These are phyloP conservation scores for Platycercus adscitus DNA, from an alignment of 2,113 vertebrate genomes.

Conservation along the genomic window DNA sequence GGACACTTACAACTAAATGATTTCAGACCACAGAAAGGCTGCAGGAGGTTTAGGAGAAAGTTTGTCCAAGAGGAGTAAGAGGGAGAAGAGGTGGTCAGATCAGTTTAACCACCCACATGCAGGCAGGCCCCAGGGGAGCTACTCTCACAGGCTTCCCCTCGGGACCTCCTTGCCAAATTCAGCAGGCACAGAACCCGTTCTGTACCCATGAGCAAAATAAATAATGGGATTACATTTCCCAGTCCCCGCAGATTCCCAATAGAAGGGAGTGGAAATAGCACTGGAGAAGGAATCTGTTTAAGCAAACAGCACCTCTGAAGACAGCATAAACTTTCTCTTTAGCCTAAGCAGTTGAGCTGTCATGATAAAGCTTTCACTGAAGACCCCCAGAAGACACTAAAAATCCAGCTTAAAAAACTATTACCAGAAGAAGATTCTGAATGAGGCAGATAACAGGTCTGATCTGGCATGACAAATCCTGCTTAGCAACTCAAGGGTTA, in stretches of 20 bases:
- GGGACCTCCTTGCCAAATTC: not conserved
- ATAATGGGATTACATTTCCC: not conserved
- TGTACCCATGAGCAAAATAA: not conserved
- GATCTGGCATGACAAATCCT: not conserved
- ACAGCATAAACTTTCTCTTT: not conserved
- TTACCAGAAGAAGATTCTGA: not conserved
- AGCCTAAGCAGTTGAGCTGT: not conserved
- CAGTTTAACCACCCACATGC: not conserved
- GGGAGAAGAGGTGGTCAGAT: not conserved
- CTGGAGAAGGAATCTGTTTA: not conserved
- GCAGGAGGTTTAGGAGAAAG: not conserved
- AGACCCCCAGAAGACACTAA: not conserved
- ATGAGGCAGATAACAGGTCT: not conserved
- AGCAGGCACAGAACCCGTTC: not conserved
- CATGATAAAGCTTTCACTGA: not conserved
- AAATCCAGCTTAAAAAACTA: not conserved
- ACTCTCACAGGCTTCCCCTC: not conserved
- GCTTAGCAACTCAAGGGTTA: not conserved
- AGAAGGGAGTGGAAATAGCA: not conserved
- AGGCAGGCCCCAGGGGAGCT: not conserved
- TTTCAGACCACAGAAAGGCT: not conserved
- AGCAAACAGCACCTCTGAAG: not conserved
- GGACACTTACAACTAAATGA: not conserved
- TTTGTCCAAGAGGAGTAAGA: not conserved
- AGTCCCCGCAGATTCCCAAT: not conserved